Evolutionary conservation across 2,797 vertebrate species (phyloP), one percentile per base, ranked within the genome.

Genomic region (Botia almorhae): DNA sequence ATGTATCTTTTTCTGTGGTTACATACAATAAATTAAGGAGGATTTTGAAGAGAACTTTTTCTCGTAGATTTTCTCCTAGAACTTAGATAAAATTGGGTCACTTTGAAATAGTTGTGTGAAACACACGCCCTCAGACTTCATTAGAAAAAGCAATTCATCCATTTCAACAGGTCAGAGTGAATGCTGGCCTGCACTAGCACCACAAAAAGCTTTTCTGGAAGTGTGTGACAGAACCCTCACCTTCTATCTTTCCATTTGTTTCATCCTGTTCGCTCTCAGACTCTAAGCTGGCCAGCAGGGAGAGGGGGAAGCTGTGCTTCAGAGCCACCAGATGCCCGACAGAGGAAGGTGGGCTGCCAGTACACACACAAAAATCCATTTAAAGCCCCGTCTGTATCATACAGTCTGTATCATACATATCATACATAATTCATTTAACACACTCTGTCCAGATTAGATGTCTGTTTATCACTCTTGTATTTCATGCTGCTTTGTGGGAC

Each of bases 231-330:
- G 39, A 69, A 68, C 3, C 0, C 29, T 17, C 7, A 16, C 64
- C 26, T 33, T 26, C 12, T 43, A 68, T 56, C 36, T 85, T 46
- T 29, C 4, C 33, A 10, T 74, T 64, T n/a, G 16, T 56, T 55
- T 71, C 12, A 8, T 65, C 16, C 11, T 61, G 26, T 80, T 76
- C 53, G 29, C 79, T 11, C 39, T 43, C 39, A 99, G 98, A 98
- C 91, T 95, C 96, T 71, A 98, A 95, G 86, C 94, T 99, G 36
- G 93, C 91, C 69, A 96, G 94, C 92, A 95, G 96, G 88, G 97
- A 99, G 83, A 90, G 95, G 85, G 96, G 96, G 0, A 99, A 98
- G 86, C 88, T 99, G 81, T 98, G 97, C 85, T 98, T 99, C 87
- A 96, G 95, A 89, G 96, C 96, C 82, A 89, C 92, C 26, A 93